phyloP scores from a whole-genome alignment of 2,888 invertebrate species.

The Lasioglossum malachurum region DNA sequence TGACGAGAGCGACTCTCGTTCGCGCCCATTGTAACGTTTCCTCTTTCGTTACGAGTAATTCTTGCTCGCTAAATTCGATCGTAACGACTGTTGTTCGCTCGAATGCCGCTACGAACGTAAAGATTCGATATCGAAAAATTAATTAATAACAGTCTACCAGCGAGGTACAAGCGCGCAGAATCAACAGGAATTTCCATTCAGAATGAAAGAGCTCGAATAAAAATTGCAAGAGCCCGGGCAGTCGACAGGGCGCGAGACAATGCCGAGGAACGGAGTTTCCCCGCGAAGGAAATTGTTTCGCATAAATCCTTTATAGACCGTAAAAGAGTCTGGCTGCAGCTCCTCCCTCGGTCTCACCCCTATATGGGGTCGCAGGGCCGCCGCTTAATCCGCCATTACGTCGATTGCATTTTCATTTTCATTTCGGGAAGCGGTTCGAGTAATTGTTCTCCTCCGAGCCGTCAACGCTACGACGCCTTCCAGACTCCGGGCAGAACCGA shows the following conservation, averaged over 20 bases:
- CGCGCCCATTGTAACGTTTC: neutral
- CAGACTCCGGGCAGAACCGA: neutral
- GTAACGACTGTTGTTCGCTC: neutral
- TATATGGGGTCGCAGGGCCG: neutral
- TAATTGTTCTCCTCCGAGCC: slow-evolving; percentile 22
- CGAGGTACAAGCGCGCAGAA: neutral
- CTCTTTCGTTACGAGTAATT: neutral
- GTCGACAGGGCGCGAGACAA: slow-evolving; percentile 34
- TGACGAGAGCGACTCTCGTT: neutral
- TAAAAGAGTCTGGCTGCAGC: slow-evolving; percentile 67
- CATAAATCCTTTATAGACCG: slow-evolving; percentile 79
- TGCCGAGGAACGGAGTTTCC: slow-evolving; percentile 16
- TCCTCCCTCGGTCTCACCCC: slow-evolving; percentile 19
- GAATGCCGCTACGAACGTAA: neutral
- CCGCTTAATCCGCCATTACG: slow-evolving; percentile 45
- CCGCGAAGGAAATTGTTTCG: slow-evolving; percentile 76
- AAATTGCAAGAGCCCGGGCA: slow-evolving; percentile 4
- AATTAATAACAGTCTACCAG: neutral
- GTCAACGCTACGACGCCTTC: neutral
- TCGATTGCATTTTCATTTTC: slow-evolving; percentile 56
- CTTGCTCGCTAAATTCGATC: neutral
- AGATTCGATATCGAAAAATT: neutral
- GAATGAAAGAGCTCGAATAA: slow-evolving; percentile 61
- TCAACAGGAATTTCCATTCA: slow-evolving; percentile 28
- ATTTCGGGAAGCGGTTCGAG: slow-evolving; percentile 13